These are phyloP conservation scores for Tetraneura akinire DNA, from an alignment of 1,140 invertebrate genomes.

Conservation along the genomic window DNA sequence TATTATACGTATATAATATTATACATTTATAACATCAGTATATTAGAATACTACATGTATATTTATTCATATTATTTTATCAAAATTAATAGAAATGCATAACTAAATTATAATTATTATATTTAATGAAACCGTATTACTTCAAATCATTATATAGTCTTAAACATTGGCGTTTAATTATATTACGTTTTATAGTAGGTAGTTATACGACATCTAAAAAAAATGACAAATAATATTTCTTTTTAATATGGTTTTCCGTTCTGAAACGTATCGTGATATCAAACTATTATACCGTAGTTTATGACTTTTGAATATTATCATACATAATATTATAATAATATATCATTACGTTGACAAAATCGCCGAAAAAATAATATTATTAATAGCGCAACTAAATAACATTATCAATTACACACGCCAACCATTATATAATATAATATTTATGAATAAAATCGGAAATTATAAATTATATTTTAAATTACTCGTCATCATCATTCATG, in stretches of 20 bases:
- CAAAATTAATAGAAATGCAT: background rate
- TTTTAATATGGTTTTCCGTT: background rate
- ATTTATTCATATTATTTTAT: background rate
- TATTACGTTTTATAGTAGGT: background rate
- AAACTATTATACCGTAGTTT: background rate
- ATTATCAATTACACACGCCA: background rate
- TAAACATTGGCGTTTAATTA: slow-evolving; percentile 18
- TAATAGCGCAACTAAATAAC: background rate
- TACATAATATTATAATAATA: background rate
- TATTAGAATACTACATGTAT: background rate
- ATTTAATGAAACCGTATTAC: background rate
- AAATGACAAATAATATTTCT: background rate
- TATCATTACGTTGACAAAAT: background rate
- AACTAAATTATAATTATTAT: background rate
- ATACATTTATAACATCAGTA: too few relatives aligned
- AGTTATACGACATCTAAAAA: slow-evolving; percentile 1
- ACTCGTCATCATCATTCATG: too few relatives aligned
- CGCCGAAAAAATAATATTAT: background rate
- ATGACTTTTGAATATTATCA: background rate
- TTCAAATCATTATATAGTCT: background rate
- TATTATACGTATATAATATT: too few relatives aligned
- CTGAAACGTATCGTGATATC: slow-evolving; percentile 1
- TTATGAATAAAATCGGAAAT: too few relatives aligned
- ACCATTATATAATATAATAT: too few relatives aligned
- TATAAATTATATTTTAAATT: too few relatives aligned